These are phyloP conservation scores for Arvicanthis niloticus DNA, from an alignment of 2,113 vertebrate genomes.

Conservation along the genomic window DNA sequence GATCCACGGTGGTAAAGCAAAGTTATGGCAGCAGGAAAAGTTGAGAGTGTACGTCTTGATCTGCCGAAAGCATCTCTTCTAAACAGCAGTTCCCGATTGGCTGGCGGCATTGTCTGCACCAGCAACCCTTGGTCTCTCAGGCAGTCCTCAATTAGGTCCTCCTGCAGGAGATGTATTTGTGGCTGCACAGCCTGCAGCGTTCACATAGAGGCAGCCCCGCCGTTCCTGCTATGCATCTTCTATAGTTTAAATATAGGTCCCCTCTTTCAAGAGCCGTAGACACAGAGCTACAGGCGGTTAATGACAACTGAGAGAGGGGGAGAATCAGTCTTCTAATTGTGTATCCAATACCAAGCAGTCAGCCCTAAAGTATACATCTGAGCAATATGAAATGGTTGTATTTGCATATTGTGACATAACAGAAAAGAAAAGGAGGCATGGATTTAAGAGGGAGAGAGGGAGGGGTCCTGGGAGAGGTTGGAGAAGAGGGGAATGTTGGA, in stretches of 20 bases:
- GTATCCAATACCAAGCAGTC: background rate
- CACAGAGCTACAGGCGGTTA: background rate
- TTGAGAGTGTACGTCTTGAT: too few relatives aligned
- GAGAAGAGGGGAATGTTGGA: background rate
- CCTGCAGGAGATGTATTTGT: too few relatives aligned
- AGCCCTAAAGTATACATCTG: background rate
- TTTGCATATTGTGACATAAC: background rate
- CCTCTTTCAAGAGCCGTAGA: too few relatives aligned
- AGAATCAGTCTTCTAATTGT: background rate
- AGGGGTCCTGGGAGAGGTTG: background rate
- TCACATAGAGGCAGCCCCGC: too few relatives aligned
- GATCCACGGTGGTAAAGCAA: too few relatives aligned
- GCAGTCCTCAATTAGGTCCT: too few relatives aligned
- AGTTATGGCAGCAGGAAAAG: too few relatives aligned
- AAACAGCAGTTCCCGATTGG: too few relatives aligned
- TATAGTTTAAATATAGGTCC: background rate
- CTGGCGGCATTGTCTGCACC: too few relatives aligned
- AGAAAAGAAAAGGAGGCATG: background rate
- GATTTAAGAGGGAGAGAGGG: background rate
- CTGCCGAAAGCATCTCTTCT: too few relatives aligned
- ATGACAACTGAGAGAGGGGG: too few relatives aligned
- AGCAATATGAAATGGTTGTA: background rate
- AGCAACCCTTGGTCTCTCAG: too few relatives aligned
- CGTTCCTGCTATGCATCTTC: background rate
- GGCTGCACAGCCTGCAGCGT: rapidly evolving